Conservation (phyloP, 2,113 vertebrate genomes). For the Mustelus asterias region DNA sequence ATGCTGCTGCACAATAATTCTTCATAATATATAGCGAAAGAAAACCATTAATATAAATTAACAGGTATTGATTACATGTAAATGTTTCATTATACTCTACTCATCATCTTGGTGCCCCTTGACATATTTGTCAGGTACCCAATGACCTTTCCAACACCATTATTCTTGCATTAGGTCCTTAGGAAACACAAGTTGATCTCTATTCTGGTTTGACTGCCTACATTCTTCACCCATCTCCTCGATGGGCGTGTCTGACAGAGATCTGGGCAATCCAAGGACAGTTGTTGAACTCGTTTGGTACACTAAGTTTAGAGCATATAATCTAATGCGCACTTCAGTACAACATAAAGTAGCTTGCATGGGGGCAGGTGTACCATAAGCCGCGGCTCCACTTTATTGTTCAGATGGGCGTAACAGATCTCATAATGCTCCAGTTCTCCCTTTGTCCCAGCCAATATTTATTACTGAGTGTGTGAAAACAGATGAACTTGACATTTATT, state of each 20-base stretch:
- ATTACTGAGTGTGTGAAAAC: neutral
- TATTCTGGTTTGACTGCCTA: neutral
- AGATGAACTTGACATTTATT: neutral
- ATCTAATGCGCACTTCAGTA: neutral
- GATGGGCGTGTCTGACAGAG: neutral
- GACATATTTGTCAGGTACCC: neutral
- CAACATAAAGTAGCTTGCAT: neutral
- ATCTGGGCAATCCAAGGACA: neutral
- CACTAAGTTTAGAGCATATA: neutral
- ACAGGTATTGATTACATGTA: neutral
- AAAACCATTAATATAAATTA: neutral
- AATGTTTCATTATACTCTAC: neutral
- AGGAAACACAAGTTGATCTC: neutral
- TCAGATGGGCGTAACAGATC: neutral
- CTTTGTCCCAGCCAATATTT: neutral
- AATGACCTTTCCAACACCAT: neutral
- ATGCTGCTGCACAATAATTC: neutral
- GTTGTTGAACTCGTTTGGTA: neutral
- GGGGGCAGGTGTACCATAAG: neutral
- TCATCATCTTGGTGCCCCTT: neutral
- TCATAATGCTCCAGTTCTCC: neutral
- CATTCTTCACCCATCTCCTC: neutral
- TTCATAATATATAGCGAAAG: neutral
- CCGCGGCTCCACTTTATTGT: neutral
- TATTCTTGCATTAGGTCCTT: neutral